A percentile compares a stretch with the other conserved stretches of the same genome.
phyloP scores from a whole-genome alignment of 1,140 invertebrate genomes.

The Eufriesea mexicana region DNA sequence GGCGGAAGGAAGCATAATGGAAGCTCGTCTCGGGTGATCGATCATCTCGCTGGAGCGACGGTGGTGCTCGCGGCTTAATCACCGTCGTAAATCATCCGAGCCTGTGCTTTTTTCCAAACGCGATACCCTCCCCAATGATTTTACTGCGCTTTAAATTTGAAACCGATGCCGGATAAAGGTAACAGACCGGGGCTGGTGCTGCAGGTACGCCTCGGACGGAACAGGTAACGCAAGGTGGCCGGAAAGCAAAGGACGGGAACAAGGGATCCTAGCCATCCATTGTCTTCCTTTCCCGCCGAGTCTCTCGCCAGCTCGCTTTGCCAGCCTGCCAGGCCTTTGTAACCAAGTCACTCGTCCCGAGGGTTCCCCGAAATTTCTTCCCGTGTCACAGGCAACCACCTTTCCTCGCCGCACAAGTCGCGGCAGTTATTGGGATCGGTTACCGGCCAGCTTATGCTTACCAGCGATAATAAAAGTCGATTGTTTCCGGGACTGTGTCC shows the following conservation, averaged over 20 bases:
- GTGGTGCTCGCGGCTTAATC: slow-evolving; percentile 29
- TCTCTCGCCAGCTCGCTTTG: too few species aligned
- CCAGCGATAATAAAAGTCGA: slow-evolving; percentile 10
- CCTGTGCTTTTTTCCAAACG: slow-evolving; percentile 8
- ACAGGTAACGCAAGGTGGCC: slow-evolving; percentile 53
- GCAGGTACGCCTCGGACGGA: slow-evolving; percentile 1
- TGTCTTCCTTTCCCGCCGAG: slow-evolving; percentile 34
- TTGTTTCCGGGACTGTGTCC: not conserved
- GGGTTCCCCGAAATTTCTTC: slow-evolving; percentile 51
- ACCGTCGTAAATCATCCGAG: slow-evolving; percentile 29
- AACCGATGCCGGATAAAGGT: slow-evolving; percentile 44
- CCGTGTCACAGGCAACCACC: slow-evolving; percentile 26
- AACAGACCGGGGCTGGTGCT: slow-evolving; percentile 8
- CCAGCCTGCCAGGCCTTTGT: slow-evolving; percentile 1
- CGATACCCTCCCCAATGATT: slow-evolving; percentile 26
- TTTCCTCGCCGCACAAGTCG: too few species aligned
- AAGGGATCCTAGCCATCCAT: slow-evolving; percentile 37
- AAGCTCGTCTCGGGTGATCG: slow-evolving; percentile 2
- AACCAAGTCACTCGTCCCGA: slow-evolving; percentile 13
- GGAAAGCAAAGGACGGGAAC: slow-evolving; percentile 40
- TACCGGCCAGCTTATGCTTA: not conserved
- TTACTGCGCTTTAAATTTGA: slow-evolving; percentile 51
- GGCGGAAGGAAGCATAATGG: not conserved
- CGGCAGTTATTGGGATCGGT: too few species aligned
- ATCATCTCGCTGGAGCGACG: slow-evolving; percentile 10